Conservation (phyloP, 2,797 vertebrate genomes). For the Aplochiton taeniatus region DNA sequence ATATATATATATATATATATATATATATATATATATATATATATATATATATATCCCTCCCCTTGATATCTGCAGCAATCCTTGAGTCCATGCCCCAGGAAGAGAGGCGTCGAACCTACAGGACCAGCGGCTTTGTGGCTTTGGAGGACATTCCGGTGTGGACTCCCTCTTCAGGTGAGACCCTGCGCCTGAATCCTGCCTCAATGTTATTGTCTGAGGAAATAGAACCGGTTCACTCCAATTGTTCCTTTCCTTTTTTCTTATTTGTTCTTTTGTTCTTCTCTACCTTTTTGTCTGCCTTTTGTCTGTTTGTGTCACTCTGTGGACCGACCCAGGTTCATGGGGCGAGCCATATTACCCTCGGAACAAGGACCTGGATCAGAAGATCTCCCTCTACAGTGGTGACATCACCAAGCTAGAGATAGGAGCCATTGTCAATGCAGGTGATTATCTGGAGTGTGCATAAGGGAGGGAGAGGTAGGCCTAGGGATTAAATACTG, state of each 20-base stretch:
- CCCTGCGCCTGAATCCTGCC: no score
- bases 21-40: no score
- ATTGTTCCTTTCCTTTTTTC: no score
- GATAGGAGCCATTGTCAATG: slow-evolving; percentile 86
- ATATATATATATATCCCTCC: no score
- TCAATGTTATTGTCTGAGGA: no score
- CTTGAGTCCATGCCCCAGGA: slow-evolving; percentile 75
- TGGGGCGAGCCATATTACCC: slow-evolving; percentile 33
- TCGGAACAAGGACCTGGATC: slow-evolving; percentile 72
- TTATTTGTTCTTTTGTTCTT: background rate
- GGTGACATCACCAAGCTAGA: slow-evolving; percentile 89
- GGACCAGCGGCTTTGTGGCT: slow-evolving; percentile 67
- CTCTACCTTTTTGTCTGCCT: slow-evolving; percentile 8
- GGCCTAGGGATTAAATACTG: background rate
- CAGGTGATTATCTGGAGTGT: slow-evolving; percentile 74
- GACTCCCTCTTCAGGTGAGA: slow-evolving; percentile 74
- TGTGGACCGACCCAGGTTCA: slow-evolving; percentile 32
- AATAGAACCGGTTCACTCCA: no score
- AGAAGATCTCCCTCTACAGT: slow-evolving; percentile 83
- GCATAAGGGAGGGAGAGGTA: background rate
- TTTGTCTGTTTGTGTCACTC: slow-evolving; percentile 15
- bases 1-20: no score
- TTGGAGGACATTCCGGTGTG: slow-evolving; percentile 79
- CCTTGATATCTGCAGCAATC: slow-evolving; percentile 64
- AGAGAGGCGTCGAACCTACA: slow-evolving; percentile 78